These are phyloP conservation scores for Nomia melanderi DNA, from an alignment of 1,140 invertebrate species.

Conservation along the genomic window DNA sequence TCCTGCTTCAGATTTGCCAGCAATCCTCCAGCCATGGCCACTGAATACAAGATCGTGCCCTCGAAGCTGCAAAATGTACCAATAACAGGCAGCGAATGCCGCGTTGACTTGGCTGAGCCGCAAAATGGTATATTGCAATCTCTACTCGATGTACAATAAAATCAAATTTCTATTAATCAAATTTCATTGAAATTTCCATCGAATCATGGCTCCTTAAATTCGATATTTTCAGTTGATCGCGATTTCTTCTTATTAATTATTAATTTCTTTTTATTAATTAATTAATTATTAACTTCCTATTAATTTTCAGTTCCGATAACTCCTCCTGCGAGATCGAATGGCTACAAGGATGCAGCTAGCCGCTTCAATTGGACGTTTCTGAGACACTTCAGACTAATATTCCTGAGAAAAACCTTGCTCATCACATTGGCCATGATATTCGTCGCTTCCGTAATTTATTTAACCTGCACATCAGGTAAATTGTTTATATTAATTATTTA, in stretches of 20 bases:
- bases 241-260: too few relatives aligned
- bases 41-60: background rate
- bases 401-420: background rate
- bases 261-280: too few relatives aligned
- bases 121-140: background rate
- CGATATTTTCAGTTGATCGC: conserved; percentile 13
- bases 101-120: background rate
- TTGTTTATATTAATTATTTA: background rate
- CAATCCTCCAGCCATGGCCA: background rate
- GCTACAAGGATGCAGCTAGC: too few relatives aligned
- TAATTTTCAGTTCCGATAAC: background rate
- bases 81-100: conserved; percentile 10
- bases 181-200: too few relatives aligned
- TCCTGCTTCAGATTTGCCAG: background rate
- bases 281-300: background rate
- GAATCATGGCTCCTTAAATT: too few relatives aligned
- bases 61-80: conserved; percentile 10
- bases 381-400: background rate
- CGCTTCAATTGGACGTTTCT: background rate
- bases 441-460: background rate
- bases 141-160: background rate
- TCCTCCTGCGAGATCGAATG: background rate
- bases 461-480: conserved; percentile 3
- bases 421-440: background rate
- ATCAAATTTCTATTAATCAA: too few relatives aligned